These are phyloP conservation scores for Ophion ventricosus DNA, from an alignment of 2,888 invertebrate species.

Conservation along the genomic window DNA sequence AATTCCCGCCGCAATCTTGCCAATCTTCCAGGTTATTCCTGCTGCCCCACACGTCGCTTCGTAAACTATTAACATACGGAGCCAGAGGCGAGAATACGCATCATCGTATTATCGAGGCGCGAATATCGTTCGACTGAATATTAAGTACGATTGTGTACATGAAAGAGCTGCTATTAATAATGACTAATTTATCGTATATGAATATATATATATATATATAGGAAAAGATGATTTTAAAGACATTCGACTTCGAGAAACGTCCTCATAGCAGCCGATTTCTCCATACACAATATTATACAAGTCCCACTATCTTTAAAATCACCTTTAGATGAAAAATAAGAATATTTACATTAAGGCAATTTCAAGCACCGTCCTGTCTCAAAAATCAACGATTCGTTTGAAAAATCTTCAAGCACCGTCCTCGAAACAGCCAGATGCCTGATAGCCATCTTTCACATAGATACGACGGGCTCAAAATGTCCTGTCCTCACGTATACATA, in stretches of 20 bases:
- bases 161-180: slow-evolving; percentile 47
- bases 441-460: no score
- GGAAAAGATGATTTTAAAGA: no score
- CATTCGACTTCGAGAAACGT: no score
- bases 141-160: slow-evolving; percentile 42
- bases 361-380: no score
- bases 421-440: no score
- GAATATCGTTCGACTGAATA: slow-evolving; percentile 46
- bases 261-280: no score
- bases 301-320: no score
- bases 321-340: no score
- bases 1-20: slow-evolving; percentile 38
- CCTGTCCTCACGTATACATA: no score
- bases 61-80: slow-evolving; percentile 56
- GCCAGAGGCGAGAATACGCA: slow-evolving; percentile 57
- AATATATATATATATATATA: slow-evolving; percentile 18
- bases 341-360: no score
- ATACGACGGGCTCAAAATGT: no score
- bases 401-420: neutral
- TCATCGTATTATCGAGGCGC: slow-evolving; percentile 57
- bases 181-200: slow-evolving; percentile 46
- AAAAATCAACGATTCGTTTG: neutral
- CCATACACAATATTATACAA: no score
- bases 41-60: slow-evolving; percentile 49
- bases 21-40: slow-evolving; percentile 19